Percentiles rank a stretch among this genome's conserved stretches.
Evolutionary conservation across 2,113 vertebrate species (phyloP).

Genomic region (Terrapene triunguis): DNA sequence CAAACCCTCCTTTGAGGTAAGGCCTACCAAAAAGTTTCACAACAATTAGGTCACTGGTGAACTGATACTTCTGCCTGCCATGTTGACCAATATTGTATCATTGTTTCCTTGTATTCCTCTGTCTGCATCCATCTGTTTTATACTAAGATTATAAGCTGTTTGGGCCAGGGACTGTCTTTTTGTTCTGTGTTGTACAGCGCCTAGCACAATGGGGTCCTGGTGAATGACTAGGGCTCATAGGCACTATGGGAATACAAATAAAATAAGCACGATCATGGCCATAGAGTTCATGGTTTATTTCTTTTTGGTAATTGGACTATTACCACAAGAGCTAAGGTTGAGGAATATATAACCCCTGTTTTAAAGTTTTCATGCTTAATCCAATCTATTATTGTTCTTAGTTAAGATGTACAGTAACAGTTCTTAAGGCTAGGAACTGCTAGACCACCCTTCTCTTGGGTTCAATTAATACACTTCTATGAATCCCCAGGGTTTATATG

Average conservation of each 20-base stretch:
- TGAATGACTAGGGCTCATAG: slow-evolving; percentile 7
- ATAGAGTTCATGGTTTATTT: slow-evolving; percentile 4
- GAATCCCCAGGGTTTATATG: neutral
- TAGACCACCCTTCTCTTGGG: neutral
- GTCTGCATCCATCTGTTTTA: neutral
- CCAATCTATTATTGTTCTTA: neutral
- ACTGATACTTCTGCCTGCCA: neutral
- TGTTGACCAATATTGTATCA: neutral
- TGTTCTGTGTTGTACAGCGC: neutral
- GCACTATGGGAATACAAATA: slow-evolving; percentile 17
- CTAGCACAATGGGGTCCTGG: slow-evolving; percentile 25
- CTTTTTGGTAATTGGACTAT: neutral
- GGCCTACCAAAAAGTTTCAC: neutral
- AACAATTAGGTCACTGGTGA: neutral
- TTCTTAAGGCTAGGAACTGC: neutral
- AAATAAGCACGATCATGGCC: neutral
- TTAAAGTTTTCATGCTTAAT: neutral
- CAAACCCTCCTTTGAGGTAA: neutral
- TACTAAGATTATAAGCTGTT: neutral
- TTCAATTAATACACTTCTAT: neutral
- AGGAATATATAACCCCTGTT: neutral
- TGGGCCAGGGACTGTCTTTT: neutral
- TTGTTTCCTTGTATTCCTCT: neutral
- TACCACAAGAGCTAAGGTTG: neutral
- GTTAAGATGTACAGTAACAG: neutral